These are phyloP conservation scores for Himalopsyche anomala DNA, from an alignment of 2,888 invertebrate species.

Conservation along the genomic window DNA sequence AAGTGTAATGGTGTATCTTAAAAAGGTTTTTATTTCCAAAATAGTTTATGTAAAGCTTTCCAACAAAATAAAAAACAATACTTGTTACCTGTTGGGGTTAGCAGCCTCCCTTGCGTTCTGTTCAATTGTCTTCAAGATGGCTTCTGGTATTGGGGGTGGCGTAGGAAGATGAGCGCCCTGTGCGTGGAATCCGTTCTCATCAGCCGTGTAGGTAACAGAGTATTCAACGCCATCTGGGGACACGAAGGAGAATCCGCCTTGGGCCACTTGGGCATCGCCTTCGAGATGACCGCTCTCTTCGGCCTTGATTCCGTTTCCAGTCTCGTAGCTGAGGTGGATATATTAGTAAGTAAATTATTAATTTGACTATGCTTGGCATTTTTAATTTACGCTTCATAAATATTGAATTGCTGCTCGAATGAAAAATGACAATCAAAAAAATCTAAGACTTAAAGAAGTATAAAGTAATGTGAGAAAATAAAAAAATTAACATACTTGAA, in stretches of 20 bases:
- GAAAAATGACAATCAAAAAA: too few relatives aligned
- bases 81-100: conserved; percentile 57
- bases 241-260: conserved; percentile 78
- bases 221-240: conserved; percentile 78
- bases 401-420: too few relatives aligned
- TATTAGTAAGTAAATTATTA: too few relatives aligned
- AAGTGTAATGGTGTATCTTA: too few relatives aligned
- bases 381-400: too few relatives aligned
- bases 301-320: conserved; percentile 81
- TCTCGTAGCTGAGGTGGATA: conserved; percentile 75
- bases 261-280: conserved; percentile 70
- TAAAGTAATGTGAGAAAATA: too few relatives aligned
- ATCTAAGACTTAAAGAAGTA: too few relatives aligned
- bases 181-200: conserved; percentile 78
- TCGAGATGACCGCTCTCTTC: conserved; percentile 73
- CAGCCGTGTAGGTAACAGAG: conserved; percentile 77
- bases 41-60: too few relatives aligned
- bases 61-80: too few relatives aligned
- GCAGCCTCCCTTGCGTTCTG: conserved; percentile 61
- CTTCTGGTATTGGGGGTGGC: conserved; percentile 79
- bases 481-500: conserved; percentile 77
- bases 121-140: conserved; percentile 76
- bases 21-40: conserved; percentile 65
- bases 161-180: conserved; percentile 78
- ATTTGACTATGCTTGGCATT: too few relatives aligned